Base-by-base conservation (phyloP, 1,140 invertebrate genomes). In the Pantala flavescens region DNA sequence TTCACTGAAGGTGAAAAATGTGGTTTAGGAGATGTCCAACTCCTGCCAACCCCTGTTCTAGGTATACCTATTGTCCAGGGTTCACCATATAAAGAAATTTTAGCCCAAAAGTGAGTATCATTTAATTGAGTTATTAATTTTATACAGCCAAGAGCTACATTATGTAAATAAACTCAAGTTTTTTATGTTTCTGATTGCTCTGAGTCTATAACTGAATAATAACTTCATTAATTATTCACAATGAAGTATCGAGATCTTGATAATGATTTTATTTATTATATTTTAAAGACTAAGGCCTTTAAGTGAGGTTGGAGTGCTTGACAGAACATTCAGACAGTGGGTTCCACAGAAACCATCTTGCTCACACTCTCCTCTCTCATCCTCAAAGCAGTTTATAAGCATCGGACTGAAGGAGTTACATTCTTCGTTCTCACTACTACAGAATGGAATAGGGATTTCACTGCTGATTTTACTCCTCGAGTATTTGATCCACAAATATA, bases 301-400 rank as follows among this genome's bases (percentile, higher is more conserved):
- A 75, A 79, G 82, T 14, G 83, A 84, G 73, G 78, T 82, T 21
- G 83, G 82, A 23, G 72, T 84, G 23, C 79, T 82, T 55, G 80
- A 81, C 74, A 78, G 82, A 16, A 81, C 82, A 43, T 79, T 79
- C 7, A 79, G 77, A n/a, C 80, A 81, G 11, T 84, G 83, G 82
- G 78, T 83, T 71, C 80, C 81, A 9, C 78, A 81, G 71, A 70
- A 49, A 23, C 23, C 72, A 3, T 42, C 19, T 14, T 75, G 75
- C 43, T 21, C 5, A 19, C 24, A 71, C n/a, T 70, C 49, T 3
- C 19, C 14, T 12, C 49, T 19, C 49, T 19, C 49, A 21, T 16
- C 49, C 5, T 63, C 71, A n/a, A 23, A 23, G 5, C 71, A 71
- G 3, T 75, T 73, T 21, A 43, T 75, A 3, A 75, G 75, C 42